Base-by-base conservation (phyloP, 2,113 vertebrate species). In the Mastomys coucha region DNA sequence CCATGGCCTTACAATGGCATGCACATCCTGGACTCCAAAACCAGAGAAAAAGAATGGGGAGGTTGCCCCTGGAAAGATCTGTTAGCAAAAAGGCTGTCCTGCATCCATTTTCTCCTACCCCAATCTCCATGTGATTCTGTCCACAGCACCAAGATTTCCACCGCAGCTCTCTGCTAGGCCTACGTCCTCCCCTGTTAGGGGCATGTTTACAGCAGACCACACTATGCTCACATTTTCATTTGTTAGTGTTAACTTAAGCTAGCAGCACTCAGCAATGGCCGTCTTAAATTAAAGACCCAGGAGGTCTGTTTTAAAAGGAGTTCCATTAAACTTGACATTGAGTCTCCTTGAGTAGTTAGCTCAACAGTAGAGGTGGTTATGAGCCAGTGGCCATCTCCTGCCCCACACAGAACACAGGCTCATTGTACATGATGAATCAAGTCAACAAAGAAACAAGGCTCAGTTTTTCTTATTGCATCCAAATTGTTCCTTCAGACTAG, bases 371-470 rank as follows among this genome's bases (percentile, higher is more conserved):
- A 89, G 11, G 73, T 49, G 84, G 91, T 94, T 93, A 85, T 10
- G 56, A 75, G 26, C 69, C 45, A 14, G 3, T 36, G 58, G 88
- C 92, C 96, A 96, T 95, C 81, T 93, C 96, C 58, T 86, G 77
- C n/a, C 1, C 84, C 91, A 42, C 94, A 91, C 0, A 0, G 90
- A 96, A 97, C 97, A 97, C 93, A 96, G 49, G 95, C 67, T 69
- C 94, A 95, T 96, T 97, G 95, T 97, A 51, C 42, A 2, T 0
- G 14, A 92, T 88, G 85, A 97, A 80, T 72, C 75, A 65, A 95
- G 91, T 95, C 84, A 97, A 96, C 95, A 95, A 94, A 96, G 93
- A 80, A 90, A 94, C 96, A 94, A 86, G 91, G 93, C 86, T 91
- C 81, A 12, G 89, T 95, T 96, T 95, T 76, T 94, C 87, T 63